A percentile compares a stretch with the other conserved stretches of the same genome.
Conservation (phyloP, 2,113 vertebrate genomes). For the Chaetodon auriga region DNA sequence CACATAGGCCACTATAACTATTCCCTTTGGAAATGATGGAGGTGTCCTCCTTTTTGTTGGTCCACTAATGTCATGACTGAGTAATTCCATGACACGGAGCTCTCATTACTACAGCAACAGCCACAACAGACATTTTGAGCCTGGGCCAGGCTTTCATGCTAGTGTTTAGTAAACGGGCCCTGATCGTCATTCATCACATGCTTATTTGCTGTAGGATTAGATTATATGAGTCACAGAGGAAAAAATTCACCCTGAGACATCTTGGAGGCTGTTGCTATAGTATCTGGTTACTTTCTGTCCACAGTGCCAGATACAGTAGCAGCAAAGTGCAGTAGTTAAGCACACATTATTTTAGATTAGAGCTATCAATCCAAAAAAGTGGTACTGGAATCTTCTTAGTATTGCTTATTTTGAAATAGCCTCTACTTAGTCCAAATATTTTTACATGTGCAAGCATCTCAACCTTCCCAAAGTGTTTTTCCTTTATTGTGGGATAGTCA, state of each 20-base stretch:
- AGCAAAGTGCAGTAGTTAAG: conserved; percentile 15
- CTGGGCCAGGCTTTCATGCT: conserved; percentile 3
- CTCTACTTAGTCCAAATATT: background rate
- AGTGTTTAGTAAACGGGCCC: conserved; percentile 16
- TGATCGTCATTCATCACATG: background rate
- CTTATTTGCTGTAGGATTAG: background rate
- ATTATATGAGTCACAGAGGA: background rate
- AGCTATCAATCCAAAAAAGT: conserved; percentile 1
- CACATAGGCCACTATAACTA: background rate
- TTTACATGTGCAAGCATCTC: background rate
- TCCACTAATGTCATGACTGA: background rate
- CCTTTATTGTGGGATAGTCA: background rate
- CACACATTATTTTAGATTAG: background rate
- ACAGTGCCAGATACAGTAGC: background rate
- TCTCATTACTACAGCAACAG: conserved; percentile 10
- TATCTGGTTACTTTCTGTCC: background rate
- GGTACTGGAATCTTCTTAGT: background rate
- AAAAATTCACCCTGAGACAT: conserved; percentile 1
- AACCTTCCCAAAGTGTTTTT: conserved; percentile 1
- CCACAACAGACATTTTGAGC: background rate
- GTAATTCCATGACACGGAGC: background rate
- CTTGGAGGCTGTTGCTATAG: background rate
- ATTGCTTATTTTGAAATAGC: background rate
- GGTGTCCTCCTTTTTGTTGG: background rate
- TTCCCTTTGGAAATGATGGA: background rate